Base-by-base conservation (phyloP, 2,113 vertebrate species). In the Epinephelus cyanopodus region DNA sequence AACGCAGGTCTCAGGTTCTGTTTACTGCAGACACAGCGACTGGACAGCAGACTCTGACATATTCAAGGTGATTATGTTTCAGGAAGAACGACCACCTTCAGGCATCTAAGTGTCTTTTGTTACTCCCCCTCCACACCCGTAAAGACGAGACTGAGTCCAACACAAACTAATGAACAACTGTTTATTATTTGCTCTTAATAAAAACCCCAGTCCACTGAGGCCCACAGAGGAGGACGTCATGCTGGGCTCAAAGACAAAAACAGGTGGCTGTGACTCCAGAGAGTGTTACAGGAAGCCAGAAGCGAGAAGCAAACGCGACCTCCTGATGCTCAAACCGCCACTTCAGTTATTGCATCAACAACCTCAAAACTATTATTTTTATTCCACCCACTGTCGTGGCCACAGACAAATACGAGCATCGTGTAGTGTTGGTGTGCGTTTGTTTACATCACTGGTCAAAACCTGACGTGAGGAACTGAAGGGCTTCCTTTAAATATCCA, bases 151-250 rank as follows among this genome's bases (percentile, higher is more conserved):
- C 33, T 37, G 33, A 37, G 33, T 37, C 9, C 6, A 18, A 73
- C n/a, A n/a, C 77, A 13, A 64, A 25, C 50, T 82, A 94, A 85
- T 89, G 56, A 96, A 96, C 86, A 90, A 92, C 94, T 47, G 65
- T 94, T 97, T 96, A 96, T 97, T 97, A 92, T 93, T 90, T 86
- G 81, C 61, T 79, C 93, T 92, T 93, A 94, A 94, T 89, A 93
- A 94, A 96, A 95, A 93, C 58, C 87, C 74, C 33, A 37, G 33
- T 37, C 33, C 33, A 83, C 90, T 82, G 86, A 92, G 91, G 33
- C 83, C 91, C 89, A 92, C 82, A 58, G 90, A 81, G 90, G 74
- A 92, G 92, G 86, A 82, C 27, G 80, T 84, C 91, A 87, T 90
- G 89, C 92, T 79, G 91, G 90, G 85, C 87, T 91, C 83, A 86